Conservation (phyloP, 2,888 invertebrate genomes). For the Myathropa florea region DNA sequence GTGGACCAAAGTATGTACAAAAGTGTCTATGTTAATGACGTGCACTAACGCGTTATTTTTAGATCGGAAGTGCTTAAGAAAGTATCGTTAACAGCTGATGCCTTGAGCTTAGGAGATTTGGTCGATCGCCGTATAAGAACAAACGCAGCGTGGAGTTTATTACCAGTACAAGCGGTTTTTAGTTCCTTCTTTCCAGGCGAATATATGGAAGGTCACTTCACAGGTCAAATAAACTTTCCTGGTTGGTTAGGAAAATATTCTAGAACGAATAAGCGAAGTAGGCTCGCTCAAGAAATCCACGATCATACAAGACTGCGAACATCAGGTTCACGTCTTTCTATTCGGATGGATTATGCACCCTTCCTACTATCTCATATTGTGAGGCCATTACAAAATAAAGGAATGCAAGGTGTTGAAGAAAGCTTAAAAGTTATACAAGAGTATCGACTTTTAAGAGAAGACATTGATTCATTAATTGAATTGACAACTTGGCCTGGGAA, state of each 20-base stretch:
- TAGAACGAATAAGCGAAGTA: slow-evolving; percentile 88
- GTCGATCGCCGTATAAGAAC: slow-evolving; percentile 91
- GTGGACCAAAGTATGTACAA: slow-evolving; percentile 85
- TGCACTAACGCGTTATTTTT: not conserved
- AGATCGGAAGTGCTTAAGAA: slow-evolving; percentile 84
- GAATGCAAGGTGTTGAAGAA: slow-evolving; percentile 86
- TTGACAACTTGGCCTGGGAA: slow-evolving; percentile 91
- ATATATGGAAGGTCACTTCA: slow-evolving; percentile 89
- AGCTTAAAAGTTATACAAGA: slow-evolving; percentile 89
- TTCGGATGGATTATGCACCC: slow-evolving; percentile 94
- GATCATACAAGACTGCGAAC: slow-evolving; percentile 92
- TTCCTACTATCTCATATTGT: slow-evolving; percentile 89
- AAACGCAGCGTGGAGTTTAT: slow-evolving; percentile 91
- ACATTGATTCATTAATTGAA: slow-evolving; percentile 94
- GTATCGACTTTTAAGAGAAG: slow-evolving; percentile 94
- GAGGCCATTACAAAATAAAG: slow-evolving; percentile 87
- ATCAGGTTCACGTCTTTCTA: slow-evolving; percentile 89
- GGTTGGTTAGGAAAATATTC: slow-evolving; percentile 98
- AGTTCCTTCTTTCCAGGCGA: slow-evolving; percentile 95
- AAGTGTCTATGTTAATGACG: not conserved
- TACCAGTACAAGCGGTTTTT: slow-evolving; percentile 93
- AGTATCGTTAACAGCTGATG: slow-evolving; percentile 91
- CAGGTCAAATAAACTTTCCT: slow-evolving; percentile 93
- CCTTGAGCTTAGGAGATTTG: slow-evolving; percentile 92
- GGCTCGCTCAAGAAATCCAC: slow-evolving; percentile 91